Percentiles rank a stretch among this genome's conserved stretches.
These are phyloP conservation scores for Andrena bicolor DNA, from an alignment of 2,888 invertebrate species.

Conservation along the genomic window DNA sequence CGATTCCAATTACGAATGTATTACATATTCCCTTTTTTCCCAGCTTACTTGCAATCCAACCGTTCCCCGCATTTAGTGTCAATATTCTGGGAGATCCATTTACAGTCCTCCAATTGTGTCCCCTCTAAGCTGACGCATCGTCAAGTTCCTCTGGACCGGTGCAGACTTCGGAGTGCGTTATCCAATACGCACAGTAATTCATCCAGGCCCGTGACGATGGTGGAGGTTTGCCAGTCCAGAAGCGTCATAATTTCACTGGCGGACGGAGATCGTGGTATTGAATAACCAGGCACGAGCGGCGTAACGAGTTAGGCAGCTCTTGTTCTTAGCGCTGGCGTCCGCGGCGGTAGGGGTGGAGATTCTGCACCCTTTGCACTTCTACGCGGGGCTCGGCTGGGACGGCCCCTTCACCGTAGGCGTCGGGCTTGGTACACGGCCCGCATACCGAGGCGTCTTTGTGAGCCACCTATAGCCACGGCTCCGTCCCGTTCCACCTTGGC, in stretches of 20 bases:
- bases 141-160: no score
- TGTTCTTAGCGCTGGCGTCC: slow-evolving; percentile 59
- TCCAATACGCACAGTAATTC: background rate
- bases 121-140: no score
- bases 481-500: slow-evolving; percentile 56
- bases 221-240: background rate
- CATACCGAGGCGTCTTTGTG: slow-evolving; percentile 69
- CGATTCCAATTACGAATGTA: no score
- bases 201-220: background rate
- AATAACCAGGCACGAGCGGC: slow-evolving; percentile 58
- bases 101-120: no score
- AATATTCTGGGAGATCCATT: no score
- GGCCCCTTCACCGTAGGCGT: slow-evolving; percentile 42
- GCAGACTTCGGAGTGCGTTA: no score
- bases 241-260: slow-evolving; percentile 30
- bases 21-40: no score
- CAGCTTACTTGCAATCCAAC: no score
- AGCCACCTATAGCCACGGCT: slow-evolving; percentile 51
- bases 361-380: slow-evolving; percentile 61
- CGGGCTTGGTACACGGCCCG: slow-evolving; percentile 72
- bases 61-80: no score
- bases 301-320: slow-evolving; percentile 71
- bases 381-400: slow-evolving; percentile 21
- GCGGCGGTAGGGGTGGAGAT: slow-evolving; percentile 30
- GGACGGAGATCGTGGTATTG: slow-evolving; percentile 43